Conservation (phyloP, 2,797 vertebrate species). For the Strix occidentalis region DNA sequence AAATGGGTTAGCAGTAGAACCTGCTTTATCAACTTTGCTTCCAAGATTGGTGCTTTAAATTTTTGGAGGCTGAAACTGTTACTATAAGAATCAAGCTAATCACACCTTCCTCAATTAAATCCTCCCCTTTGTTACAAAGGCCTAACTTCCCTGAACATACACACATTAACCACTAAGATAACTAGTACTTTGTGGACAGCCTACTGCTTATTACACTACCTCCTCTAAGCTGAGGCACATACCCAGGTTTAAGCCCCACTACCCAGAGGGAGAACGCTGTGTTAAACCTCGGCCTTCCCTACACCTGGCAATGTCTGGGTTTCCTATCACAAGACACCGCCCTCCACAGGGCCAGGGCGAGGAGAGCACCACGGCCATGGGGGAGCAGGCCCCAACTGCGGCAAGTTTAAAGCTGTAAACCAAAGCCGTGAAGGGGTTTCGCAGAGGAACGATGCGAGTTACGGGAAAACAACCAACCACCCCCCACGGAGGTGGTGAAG, state of each 20-base stretch:
- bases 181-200: background rate
- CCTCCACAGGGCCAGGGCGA: no score
- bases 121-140: background rate
- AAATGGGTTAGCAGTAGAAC: background rate
- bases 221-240: background rate
- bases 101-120: background rate
- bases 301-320: no score
- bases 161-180: background rate
- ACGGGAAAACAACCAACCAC: background rate
- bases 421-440: fast-evolving
- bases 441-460: fast-evolving
- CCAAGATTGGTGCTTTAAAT: background rate
- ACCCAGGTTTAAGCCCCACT: fast-evolving
- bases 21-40: background rate
- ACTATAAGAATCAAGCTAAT: background rate
- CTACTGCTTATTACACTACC: no score
- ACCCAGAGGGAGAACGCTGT: fast-evolving
- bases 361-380: fast-evolving
- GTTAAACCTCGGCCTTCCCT: fast-evolving
- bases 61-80: background rate
- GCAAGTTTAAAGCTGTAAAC: background rate
- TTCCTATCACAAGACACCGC: no score
- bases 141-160: background rate
- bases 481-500: fast-evolving
- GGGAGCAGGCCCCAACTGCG: fast-evolving